phyloP scores from a whole-genome alignment of 1,140 invertebrate species.

The Camponotus vicinus region DNA sequence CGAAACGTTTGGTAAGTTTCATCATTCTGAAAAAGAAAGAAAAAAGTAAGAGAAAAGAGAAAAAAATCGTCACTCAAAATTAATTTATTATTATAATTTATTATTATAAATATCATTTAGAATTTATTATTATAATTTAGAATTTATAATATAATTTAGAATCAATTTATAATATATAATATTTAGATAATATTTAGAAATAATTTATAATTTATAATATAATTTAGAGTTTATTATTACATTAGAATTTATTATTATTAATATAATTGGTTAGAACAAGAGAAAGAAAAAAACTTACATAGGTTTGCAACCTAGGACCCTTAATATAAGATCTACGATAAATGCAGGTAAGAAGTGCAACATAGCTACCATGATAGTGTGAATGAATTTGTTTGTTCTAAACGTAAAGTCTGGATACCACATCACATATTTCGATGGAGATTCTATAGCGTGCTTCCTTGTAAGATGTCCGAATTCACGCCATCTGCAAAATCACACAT shows the following conservation, averaged over 20 bases:
- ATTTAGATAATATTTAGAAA: no score
- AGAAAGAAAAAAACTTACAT: conserved; percentile 87
- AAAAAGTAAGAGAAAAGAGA: no score
- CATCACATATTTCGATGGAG: conserved; percentile 93
- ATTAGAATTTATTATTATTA: no score
- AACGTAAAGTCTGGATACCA: conserved; percentile 95
- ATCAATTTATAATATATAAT: no score
- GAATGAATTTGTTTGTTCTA: conserved; percentile 90
- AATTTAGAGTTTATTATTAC: no score
- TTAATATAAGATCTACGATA: conserved; percentile 90
- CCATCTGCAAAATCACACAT: conserved; percentile 88
- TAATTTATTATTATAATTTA: no score
- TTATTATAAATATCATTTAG: no score
- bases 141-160: no score
- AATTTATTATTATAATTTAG: no score
- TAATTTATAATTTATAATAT: no score
- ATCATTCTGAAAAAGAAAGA: conserved; percentile 89
- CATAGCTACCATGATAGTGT: conserved; percentile 90
- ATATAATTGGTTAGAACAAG: no score
- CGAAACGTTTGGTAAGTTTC: conserved; percentile 92
- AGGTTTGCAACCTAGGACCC: conserved; percentile 91
- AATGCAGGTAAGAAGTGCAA: conserved; percentile 94
- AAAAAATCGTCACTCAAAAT: no score
- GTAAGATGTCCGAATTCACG: conserved; percentile 90
- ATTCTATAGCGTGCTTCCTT: conserved; percentile 90